phyloP scores from a whole-genome alignment of 2,888 invertebrate species.

The Drosophila neonasuta region DNA sequence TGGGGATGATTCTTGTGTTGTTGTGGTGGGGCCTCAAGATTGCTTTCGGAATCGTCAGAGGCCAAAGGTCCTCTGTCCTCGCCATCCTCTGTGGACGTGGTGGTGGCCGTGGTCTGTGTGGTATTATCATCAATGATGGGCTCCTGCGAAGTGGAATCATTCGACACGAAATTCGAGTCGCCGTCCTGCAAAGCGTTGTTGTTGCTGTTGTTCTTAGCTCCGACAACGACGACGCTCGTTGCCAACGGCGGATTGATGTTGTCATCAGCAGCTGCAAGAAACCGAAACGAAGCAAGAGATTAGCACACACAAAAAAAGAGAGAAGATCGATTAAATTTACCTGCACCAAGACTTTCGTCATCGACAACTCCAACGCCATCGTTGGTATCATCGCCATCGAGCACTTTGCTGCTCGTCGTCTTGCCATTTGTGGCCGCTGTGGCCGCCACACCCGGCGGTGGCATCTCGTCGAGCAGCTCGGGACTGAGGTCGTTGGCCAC shows the following conservation, averaged over 20 bases:
- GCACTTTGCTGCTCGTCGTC: slow-evolving; percentile 50
- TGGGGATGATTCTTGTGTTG: slow-evolving; percentile 20
- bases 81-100: slow-evolving; percentile 80
- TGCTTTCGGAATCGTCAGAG: slow-evolving; percentile 90
- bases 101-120: slow-evolving; percentile 84
- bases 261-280: slow-evolving; percentile 67
- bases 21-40: slow-evolving; percentile 86
- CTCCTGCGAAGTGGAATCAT: slow-evolving; percentile 81
- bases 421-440: slow-evolving; percentile 68
- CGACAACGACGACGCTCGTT: slow-evolving; percentile 29
- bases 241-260: slow-evolving; percentile 68
- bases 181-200: slow-evolving; percentile 70
- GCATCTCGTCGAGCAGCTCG: slow-evolving; percentile 90
- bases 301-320: background rate
- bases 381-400: slow-evolving; percentile 76
- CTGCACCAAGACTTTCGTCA: slow-evolving; percentile 77
- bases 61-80: slow-evolving; percentile 69
- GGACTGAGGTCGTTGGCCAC: slow-evolving; percentile 93
- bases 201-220: slow-evolving; percentile 44
- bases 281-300: background rate
- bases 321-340: slow-evolving; percentile 41
- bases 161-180: slow-evolving; percentile 81
- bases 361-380: slow-evolving; percentile 71
- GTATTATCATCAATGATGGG: slow-evolving; percentile 81
- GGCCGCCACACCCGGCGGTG: slow-evolving; percentile 73